A percentile compares a stretch with the other conserved stretches of the same genome.
Evolutionary conservation across 2,797 vertebrate species (phyloP).

Genomic region (Anabacerthia variegaticeps): DNA sequence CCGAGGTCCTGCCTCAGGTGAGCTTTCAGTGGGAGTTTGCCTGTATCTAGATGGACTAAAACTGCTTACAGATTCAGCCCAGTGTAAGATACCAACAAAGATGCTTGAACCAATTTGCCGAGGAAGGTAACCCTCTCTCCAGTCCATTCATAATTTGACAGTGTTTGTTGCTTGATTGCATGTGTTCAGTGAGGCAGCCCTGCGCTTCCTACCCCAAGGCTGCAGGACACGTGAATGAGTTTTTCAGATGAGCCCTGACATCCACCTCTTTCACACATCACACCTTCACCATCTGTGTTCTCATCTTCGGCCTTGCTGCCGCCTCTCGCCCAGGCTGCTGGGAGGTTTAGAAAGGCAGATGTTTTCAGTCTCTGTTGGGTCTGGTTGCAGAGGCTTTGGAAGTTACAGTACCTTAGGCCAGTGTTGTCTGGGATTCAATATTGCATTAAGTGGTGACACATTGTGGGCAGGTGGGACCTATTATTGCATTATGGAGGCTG

Average conservation of each 20-base stretch:
- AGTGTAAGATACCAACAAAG: slow-evolving; percentile 10
- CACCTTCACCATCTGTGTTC: background rate
- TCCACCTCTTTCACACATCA: background rate
- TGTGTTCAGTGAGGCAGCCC: background rate
- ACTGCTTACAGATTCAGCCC: background rate
- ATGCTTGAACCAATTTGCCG: background rate
- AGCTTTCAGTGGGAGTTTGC: slow-evolving; percentile 30
- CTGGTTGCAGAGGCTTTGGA: slow-evolving; percentile 46
- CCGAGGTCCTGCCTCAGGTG: slow-evolving; percentile 63
- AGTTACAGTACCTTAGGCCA: slow-evolving; percentile 77
- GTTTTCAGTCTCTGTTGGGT: slow-evolving; percentile 46
- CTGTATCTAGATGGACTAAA: slow-evolving; percentile 5
- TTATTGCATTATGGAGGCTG: slow-evolving; percentile 80
- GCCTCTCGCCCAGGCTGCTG: slow-evolving; percentile 4
- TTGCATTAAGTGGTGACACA: slow-evolving; percentile 76
- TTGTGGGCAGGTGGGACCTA: slow-evolving; percentile 68
- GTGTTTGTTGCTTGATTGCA: background rate
- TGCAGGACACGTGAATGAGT: background rate
- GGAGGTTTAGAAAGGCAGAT: slow-evolving; percentile 45
- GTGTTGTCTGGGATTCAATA: slow-evolving; percentile 72
- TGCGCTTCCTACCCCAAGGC: slow-evolving; percentile 14
- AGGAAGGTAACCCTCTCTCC: slow-evolving; percentile 8
- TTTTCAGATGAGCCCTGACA: slow-evolving; percentile 24
- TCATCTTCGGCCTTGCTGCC: slow-evolving; percentile 41
- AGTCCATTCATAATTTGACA: background rate